Evolutionary conservation across 2,888 invertebrate species (phyloP), one percentile per base, ranked within the genome.

Genomic region (Miltochrista miniata): DNA sequence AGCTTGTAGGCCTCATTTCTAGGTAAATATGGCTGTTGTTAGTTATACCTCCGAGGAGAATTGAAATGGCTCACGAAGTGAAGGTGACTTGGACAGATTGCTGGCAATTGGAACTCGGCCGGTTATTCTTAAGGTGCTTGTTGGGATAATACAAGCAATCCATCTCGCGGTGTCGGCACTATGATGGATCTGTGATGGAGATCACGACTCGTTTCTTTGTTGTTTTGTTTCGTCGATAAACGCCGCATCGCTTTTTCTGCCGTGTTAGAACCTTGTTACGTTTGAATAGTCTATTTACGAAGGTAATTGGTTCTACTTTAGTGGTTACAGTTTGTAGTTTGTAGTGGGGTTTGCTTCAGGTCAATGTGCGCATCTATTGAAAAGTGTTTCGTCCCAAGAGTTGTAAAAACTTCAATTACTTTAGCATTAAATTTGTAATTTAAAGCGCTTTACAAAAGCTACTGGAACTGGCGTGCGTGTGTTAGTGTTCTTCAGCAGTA

Each of bases 111-210:
- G 75, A 81, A 80, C 75, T 76, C 71, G 64, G 73, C 66, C 73
- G 71, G 76, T 76, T 77, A 74, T 79, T 24, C 67, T 72, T 61
- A 68, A 74, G 82, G 79, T 79, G 83, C 79, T 85, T 81, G 85
- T 83, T 78, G 83, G 81, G 81, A 85, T 88, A 88, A 88, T 86
- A 80, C 75, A 76, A 73, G 82, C 83, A 78, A 89, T 90, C 87
- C 83, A 86, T 91, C 90, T 85, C 80, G 74, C 70, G 74, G 74
- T 79, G 77, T 76, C 74, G 64, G 67, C 73, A 70, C 72, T 72
- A 81, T 87, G 89, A 87, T 87, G 85, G 88, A 87, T 83, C 84
- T 80, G 79, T 83, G 88, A 90, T 87, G 88, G 81, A 72, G 82
- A 83, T 87, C 86, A 86, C 88, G 89, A 87, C 81, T 85, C 64